A percentile compares a stretch with the other conserved stretches of the same genome.
Evolutionary conservation across 1,140 invertebrate genomes (phyloP).

Genomic region (Megalopta genalis): DNA sequence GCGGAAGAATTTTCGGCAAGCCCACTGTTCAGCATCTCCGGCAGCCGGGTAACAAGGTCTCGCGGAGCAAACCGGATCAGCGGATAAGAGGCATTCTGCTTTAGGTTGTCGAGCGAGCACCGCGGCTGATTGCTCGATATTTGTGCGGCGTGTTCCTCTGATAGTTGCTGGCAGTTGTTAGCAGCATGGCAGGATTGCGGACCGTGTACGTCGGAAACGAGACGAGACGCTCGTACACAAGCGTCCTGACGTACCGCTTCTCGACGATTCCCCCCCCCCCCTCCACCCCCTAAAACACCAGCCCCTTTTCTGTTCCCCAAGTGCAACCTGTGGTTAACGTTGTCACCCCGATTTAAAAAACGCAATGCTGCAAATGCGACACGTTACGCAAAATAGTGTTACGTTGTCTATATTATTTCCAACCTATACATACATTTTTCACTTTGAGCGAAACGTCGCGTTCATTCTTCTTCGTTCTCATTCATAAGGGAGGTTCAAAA

Average conservation of each 20-base stretch:
- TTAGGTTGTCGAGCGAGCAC: constrained; percentile 18
- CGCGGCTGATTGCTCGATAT: constrained; percentile 52
- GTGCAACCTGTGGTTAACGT: neutral
- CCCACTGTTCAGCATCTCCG: too few relatives aligned
- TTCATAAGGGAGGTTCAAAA: too few relatives aligned
- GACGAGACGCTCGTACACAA: constrained; percentile 18
- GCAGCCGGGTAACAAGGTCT: constrained; percentile 15
- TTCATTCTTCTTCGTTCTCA: too few relatives aligned
- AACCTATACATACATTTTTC: too few relatives aligned
- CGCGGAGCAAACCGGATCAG: constrained; percentile 31
- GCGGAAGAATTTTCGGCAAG: neutral
- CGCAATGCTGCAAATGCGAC: too few relatives aligned
- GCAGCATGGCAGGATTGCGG: constrained; percentile 32
- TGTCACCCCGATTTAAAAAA: neutral
- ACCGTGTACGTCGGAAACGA: constrained; percentile 13
- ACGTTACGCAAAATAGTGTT: too few relatives aligned
- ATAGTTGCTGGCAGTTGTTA: constrained; percentile 35
- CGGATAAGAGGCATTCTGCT: constrained; percentile 41
- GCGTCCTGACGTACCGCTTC: constrained; percentile 20
- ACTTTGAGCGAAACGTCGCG: too few relatives aligned
- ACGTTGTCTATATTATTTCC: too few relatives aligned
- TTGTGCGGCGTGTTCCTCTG: constrained; percentile 46
- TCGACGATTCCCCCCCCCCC: too few relatives aligned
- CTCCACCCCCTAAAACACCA: constrained; percentile 3
- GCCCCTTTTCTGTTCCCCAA: constrained; percentile 27